Evolutionary conservation across 2,113 vertebrate genomes (phyloP).

Genomic region (Mormyrus lacerda): DNA sequence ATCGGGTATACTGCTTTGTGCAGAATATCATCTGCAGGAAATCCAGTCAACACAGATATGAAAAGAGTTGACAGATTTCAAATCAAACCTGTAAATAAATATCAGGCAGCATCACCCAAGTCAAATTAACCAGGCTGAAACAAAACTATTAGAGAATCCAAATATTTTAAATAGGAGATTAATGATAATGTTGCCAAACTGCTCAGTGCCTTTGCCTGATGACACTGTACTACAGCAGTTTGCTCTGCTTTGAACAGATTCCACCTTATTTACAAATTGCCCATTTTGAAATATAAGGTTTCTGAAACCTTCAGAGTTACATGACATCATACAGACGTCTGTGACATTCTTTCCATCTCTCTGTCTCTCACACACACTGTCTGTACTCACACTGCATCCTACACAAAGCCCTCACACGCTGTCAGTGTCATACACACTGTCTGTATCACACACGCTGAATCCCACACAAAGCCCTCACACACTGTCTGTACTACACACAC

Average conservation of each 20-base stretch:
- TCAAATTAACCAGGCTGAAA: neutral
- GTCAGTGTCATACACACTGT: neutral
- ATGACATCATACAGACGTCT: conserved; percentile 39
- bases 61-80: conserved; percentile 4
- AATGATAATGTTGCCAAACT: neutral
- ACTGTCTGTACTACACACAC: neutral
- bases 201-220: neutral
- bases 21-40: neutral
- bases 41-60: neutral
- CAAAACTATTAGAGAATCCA: neutral
- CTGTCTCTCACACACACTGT: neutral
- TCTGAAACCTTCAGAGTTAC: conserved; percentile 26
- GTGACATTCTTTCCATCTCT: conserved; percentile 46
- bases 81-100: neutral
- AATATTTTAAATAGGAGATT: neutral
- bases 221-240: neutral
- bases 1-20: neutral
- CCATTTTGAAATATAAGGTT: conserved; percentile 7
- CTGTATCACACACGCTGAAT: neutral
- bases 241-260: neutral
- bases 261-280: neutral
- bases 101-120: neutral
- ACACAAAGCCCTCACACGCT: neutral
- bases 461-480: neutral
- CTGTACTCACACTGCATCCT: neutral